Evolutionary conservation across 2,888 invertebrate genomes (phyloP).

Genomic region (Athripsodes cinereus): DNA sequence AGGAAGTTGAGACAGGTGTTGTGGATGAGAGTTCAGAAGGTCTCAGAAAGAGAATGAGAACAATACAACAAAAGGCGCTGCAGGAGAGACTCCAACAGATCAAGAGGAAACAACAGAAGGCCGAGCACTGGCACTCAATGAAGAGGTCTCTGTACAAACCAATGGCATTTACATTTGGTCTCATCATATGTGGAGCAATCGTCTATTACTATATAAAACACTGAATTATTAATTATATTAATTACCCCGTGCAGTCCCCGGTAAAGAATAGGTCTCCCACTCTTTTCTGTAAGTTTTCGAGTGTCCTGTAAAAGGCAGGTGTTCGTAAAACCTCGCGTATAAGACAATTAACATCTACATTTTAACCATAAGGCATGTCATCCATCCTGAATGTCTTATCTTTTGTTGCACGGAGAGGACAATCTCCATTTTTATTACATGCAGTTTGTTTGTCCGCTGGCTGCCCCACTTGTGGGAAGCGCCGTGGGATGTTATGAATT

Average conservation of each 20-base stretch:
- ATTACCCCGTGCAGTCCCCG: too few species aligned
- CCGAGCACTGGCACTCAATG: constrained; percentile 65
- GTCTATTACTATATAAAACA: constrained; percentile 54
- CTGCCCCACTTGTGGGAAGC: too few species aligned
- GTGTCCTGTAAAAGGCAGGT: too few species aligned
- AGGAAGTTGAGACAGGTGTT: background rate
- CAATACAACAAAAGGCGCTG: constrained; percentile 8
- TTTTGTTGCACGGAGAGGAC: background rate
- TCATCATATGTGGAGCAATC: constrained; percentile 60
- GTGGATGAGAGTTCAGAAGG: constrained; percentile 7
- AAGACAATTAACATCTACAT: too few species aligned
- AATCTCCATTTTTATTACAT: too few species aligned
- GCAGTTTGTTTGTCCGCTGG: too few species aligned
- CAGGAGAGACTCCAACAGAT: constrained; percentile 39
- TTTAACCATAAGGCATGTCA: too few species aligned
- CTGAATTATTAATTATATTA: constrained; percentile 30
- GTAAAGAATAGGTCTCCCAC: too few species aligned
- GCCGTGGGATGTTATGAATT: too few species aligned
- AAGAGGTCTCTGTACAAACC: constrained; percentile 77
- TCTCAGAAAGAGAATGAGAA: constrained; percentile 9
- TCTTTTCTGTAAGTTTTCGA: too few species aligned
- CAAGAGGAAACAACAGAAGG: constrained; percentile 62
- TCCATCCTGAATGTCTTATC: too few species aligned
- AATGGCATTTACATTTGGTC: constrained; percentile 63
- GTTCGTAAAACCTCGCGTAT: too few species aligned